Evolutionary conservation across 2,113 vertebrate species (phyloP), one percentile per base, ranked within the genome.

Genomic region (Rutilus rutilus): DNA sequence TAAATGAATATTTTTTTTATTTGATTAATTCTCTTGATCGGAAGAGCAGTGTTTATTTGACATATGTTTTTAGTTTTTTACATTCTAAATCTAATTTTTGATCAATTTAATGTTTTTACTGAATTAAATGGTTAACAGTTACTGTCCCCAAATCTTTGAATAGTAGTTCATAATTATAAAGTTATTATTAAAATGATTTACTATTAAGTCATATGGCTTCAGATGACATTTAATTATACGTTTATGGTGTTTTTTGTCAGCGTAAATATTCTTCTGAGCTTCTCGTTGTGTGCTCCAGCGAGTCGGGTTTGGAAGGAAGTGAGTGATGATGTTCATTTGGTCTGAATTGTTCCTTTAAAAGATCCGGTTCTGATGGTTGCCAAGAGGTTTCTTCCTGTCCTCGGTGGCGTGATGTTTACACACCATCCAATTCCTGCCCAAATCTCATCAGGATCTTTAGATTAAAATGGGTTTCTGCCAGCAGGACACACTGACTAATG

Each of bases 361-460:
- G 74, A 52, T 23, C 9, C 9, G 9, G 4, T 33, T 78, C 52
- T 78, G 50, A 57, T 36, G 75, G 17, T 57, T 77, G 12, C 39
- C 50, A 25, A 19, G 27, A 9, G 67, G 8, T 11, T 39, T 71
- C n/a, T 21, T 33, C 27, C 27, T 23, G 27, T 77, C 75, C 23
- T 76, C n/a, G 1, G 74, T 21, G 25, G 50, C 30, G 39, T 60
- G 76, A 79, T 79, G 77, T 62, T 79, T 62, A 30, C 73, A 19
- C 73, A 50, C 25, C 14, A 15, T 25, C 36, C 36, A 25, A 42
- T 42, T 79, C 11, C 78, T 62, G 57, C n/a, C n/a, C 23, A 80
- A 64, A 80, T 64, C 78, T 64, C 78, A 80, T 45, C 78, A 64
- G 57, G 33, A 62, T 79, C 78, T 62, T n/a, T 21, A 6, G 19